Base-by-base conservation (phyloP, 2,113 vertebrate species). In the Megaceryle torquata region DNA sequence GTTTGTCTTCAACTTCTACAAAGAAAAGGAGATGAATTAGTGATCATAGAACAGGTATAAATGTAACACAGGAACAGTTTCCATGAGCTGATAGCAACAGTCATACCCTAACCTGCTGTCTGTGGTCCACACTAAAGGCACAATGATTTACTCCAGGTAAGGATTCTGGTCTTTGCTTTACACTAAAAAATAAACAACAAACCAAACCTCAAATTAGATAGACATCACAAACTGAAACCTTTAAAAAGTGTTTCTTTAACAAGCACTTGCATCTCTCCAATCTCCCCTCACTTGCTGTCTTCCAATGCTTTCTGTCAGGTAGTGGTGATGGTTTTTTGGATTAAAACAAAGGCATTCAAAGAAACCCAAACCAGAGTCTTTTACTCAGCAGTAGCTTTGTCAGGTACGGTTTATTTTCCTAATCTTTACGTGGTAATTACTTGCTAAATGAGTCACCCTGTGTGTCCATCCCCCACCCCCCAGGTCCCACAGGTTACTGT, bases 381-480 rank as follows among this genome's bases (percentile, higher is more conserved):
- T 44, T 39, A 46, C 61, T 89, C 54, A 88, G n/a, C 56, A 72
- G 18, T 48, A 61, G 57, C 61, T 96, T 91, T 88, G 64, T 89
- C 76, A 96, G 79, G 76, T 78, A 86, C 56, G 92, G 82, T 89
- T 92, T 91, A 96, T 96, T 95, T 95, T 86, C 83, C 78, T 88
- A 91, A 80, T 92, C 93, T 93, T 95, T 80, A 94, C 18, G 53
- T 95, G 84, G 65, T 93, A 96, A 95, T 96, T 97, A 43, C 75
- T 87, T 96, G 64, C 56, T 97, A 97, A 97, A 92, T 96, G 92
- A 97, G 63, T 95, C 93, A 92, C 75, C 0, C 20, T 77, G 39
- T 41, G 39, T 41, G 39, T 41, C 39, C 39, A 11, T 13, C 43
- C 60, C 29, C 72, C 44, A 44, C 25, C 61, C 25, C 68, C 39